Percentiles rank a stretch among this genome's conserved stretches.
phyloP scores from a whole-genome alignment of 2,797 vertebrate species.

The Pogonophryne albipinna region DNA sequence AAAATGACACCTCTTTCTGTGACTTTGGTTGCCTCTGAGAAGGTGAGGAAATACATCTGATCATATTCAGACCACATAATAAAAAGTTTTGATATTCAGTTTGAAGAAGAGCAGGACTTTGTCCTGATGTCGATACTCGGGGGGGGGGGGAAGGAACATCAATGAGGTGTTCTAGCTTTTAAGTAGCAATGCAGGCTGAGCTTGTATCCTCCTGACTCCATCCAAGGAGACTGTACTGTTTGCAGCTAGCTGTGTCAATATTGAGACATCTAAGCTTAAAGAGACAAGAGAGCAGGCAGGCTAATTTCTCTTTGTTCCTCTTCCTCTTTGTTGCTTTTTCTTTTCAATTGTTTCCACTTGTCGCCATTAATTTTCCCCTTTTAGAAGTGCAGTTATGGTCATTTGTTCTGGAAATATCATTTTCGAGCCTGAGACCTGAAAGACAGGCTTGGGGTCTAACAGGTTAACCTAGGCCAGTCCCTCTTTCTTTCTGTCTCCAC shows the following conservation, averaged over 20 bases:
- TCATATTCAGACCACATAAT: slow-evolving; percentile 46
- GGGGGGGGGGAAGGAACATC: slow-evolving; percentile 63
- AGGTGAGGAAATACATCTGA: slow-evolving; percentile 30
- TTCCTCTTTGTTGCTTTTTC: slow-evolving; percentile 20
- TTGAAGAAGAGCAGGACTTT: slow-evolving; percentile 65
- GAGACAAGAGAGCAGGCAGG: slow-evolving; percentile 36
- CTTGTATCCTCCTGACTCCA: slow-evolving; percentile 55
- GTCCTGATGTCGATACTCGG: slow-evolving; percentile 56
- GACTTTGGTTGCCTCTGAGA: slow-evolving; percentile 26
- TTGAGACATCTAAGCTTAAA: slow-evolving; percentile 48
- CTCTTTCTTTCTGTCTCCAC: background rate
- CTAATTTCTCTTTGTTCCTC: slow-evolving; percentile 21
- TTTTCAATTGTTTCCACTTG: slow-evolving; percentile 1
- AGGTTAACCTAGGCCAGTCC: background rate
- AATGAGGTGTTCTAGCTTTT: slow-evolving; percentile 62
- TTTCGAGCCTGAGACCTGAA: too few relatives aligned
- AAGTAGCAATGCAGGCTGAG: slow-evolving; percentile 57
- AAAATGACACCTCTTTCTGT: slow-evolving; percentile 5
- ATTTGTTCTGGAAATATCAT: too few relatives aligned
- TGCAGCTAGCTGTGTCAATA: slow-evolving; percentile 55
- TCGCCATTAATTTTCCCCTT: background rate
- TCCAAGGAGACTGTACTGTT: slow-evolving; percentile 50
- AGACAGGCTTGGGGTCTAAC: too few relatives aligned
- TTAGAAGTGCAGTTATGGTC: too few relatives aligned
- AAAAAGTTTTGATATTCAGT: slow-evolving; percentile 56